phyloP scores from a whole-genome alignment of 2,113 vertebrate species.

The Bolborhynchus lineola region DNA sequence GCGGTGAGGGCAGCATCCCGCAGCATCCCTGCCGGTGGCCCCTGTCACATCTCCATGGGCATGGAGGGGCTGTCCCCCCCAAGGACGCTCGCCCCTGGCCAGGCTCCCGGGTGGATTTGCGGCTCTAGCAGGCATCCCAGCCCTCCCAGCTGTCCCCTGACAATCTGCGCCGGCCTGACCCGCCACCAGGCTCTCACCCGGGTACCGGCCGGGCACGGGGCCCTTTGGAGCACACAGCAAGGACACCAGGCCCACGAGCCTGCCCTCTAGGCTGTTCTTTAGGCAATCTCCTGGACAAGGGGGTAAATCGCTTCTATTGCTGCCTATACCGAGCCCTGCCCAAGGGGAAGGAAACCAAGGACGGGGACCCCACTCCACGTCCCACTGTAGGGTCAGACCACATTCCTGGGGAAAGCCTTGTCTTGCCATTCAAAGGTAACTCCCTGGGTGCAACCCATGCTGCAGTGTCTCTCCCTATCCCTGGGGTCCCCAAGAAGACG shows the following conservation, averaged over 20 bases:
- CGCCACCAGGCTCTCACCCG: not conserved
- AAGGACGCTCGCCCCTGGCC: not conserved
- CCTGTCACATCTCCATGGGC: not conserved
- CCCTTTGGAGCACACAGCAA: not conserved
- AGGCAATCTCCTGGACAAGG: not conserved
- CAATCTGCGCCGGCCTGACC: not conserved
- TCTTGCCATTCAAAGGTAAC: not conserved
- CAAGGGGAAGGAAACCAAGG: not conserved
- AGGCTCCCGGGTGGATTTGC: conserved; percentile 50
- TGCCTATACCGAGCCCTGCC: not conserved
- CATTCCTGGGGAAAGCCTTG: not conserved
- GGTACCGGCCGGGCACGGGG: not conserved
- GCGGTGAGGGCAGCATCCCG: not conserved
- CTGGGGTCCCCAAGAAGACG: not conserved
- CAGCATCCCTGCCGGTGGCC: not conserved
- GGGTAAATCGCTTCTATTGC: not conserved
- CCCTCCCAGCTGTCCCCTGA: conserved; percentile 62
- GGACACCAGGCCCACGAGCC: not conserved
- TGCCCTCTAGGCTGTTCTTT: not conserved
- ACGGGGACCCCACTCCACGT: not conserved
- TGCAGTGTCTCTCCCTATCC: not conserved
- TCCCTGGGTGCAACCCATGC: not conserved
- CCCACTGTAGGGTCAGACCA: not conserved
- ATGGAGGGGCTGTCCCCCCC: not conserved
- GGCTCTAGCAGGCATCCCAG: conserved; percentile 19